These are phyloP conservation scores for Digitonthophagus gazella DNA, from an alignment of 2,888 invertebrate genomes.

Conservation along the genomic window DNA sequence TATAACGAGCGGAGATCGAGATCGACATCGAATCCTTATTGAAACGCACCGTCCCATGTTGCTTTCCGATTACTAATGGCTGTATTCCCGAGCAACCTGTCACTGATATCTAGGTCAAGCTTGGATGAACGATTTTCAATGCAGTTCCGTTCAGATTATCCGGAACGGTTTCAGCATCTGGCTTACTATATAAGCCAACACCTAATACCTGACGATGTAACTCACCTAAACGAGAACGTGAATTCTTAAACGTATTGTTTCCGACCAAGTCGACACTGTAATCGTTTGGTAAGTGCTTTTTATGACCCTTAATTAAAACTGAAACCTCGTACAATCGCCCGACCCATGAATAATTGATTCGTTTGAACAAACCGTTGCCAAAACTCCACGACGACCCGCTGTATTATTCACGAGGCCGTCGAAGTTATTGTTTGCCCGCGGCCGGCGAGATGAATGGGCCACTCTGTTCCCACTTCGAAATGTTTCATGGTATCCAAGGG, in stretches of 20 bases:
- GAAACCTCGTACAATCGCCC: background rate
- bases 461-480: background rate
- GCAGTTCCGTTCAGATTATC: background rate
- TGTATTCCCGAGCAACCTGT: background rate
- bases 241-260: too few relatives aligned
- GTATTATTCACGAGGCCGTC: background rate
- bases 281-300: background rate
- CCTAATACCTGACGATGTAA: too few relatives aligned
- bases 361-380: background rate
- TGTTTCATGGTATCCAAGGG: background rate
- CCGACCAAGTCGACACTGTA: background rate
- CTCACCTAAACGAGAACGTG: too few relatives aligned
- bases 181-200: too few relatives aligned
- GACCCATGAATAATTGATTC: background rate
- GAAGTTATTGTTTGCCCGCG: background rate
- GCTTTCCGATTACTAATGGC: background rate
- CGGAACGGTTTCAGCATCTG: background rate
- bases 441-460: background rate
- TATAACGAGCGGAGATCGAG: background rate
- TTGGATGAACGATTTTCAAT: background rate
- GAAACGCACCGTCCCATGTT: background rate
- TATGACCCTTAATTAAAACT: background rate
- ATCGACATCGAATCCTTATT: background rate
- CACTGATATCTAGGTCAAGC: background rate
- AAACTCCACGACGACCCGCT: background rate